phyloP scores from a whole-genome alignment of 92 coral and sea anemone species.

The Desmophyllum pertusum region DNA sequence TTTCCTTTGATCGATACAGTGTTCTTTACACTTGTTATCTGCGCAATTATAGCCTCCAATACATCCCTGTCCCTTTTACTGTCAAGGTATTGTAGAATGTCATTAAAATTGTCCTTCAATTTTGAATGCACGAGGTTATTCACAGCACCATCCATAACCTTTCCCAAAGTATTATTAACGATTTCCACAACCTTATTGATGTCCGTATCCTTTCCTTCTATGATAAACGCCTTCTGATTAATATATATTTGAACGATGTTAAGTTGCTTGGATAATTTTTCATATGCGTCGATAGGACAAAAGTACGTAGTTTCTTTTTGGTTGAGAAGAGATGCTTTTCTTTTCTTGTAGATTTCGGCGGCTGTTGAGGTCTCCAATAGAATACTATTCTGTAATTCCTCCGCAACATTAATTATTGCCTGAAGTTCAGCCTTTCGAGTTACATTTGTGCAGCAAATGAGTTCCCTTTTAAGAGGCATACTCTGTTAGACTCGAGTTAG shows the following conservation, averaged over 20 bases:
- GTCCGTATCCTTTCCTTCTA: conserved; percentile 34
- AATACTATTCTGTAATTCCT: conserved; percentile 31
- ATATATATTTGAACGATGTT: conserved; percentile 54
- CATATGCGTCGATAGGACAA: conserved; percentile 45
- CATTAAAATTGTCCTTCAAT: conserved; percentile 28
- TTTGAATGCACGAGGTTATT: conserved; percentile 5
- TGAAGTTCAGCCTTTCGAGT: conserved; percentile 16
- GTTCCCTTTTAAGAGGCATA: no score
- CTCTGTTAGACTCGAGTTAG: no score
- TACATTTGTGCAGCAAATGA: not conserved
- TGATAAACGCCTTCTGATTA: conserved; percentile 39
- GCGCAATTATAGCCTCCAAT: conserved; percentile 48
- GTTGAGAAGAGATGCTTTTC: conserved; percentile 3
- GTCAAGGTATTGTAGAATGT: conserved; percentile 34
- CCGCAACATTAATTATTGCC: conserved; percentile 31
- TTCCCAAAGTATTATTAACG: not conserved
- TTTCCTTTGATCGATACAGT: conserved; percentile 46
- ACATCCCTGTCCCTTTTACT: conserved; percentile 60
- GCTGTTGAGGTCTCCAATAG: conserved; percentile 47
- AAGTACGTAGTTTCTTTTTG: conserved; percentile 16
- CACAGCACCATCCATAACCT: not conserved
- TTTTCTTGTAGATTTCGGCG: conserved; percentile 23
- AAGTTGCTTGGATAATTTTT: conserved; percentile 31
- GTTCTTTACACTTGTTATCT: conserved; percentile 52
- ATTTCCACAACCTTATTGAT: conserved; percentile 25